A percentile compares a stretch with the other conserved stretches of the same genome.
These are phyloP conservation scores for Anarsia innoxiella DNA, from an alignment of 2,888 invertebrate genomes.

Conservation along the genomic window DNA sequence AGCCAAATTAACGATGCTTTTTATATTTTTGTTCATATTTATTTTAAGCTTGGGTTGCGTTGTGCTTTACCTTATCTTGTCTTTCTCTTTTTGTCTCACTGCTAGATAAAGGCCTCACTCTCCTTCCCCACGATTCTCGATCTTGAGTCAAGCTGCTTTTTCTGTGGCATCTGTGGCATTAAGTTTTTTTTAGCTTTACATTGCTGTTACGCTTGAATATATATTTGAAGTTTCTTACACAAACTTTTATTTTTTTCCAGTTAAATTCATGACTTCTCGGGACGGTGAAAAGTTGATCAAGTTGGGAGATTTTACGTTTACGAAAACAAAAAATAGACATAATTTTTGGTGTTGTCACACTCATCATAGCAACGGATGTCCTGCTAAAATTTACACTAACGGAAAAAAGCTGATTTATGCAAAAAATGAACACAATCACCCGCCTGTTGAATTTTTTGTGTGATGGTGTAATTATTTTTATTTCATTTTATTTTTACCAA, in stretches of 20 bases:
- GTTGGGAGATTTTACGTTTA: slow-evolving; percentile 63
- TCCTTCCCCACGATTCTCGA: too few species aligned
- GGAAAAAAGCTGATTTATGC: slow-evolving; percentile 44
- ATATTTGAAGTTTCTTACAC: slow-evolving; percentile 2
- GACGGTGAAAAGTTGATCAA: slow-evolving; percentile 59
- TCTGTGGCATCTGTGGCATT: too few species aligned
- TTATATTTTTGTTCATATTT: too few species aligned
- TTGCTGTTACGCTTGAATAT: background rate
- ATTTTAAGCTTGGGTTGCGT: too few species aligned
- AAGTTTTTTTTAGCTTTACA: too few species aligned
- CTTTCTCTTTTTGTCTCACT: too few species aligned
- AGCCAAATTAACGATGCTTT: too few species aligned
- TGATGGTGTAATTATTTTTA: too few species aligned
- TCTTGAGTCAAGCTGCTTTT: too few species aligned
- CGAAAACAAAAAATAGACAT: slow-evolving; percentile 31
- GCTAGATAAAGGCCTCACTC: too few species aligned
- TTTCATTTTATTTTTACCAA: too few species aligned
- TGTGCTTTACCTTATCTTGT: too few species aligned
- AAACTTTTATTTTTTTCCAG: slow-evolving; percentile 39
- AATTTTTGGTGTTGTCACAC: slow-evolving; percentile 60
- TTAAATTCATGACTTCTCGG: slow-evolving; percentile 59
- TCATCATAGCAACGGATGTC: slow-evolving; percentile 48
- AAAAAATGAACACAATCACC: slow-evolving; percentile 58
- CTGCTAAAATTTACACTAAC: slow-evolving; percentile 55
- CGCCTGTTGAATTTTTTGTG: slow-evolving; percentile 67